These are phyloP conservation scores for Microtus californicus DNA, from an alignment of 2,797 vertebrate genomes.

Conservation along the genomic window DNA sequence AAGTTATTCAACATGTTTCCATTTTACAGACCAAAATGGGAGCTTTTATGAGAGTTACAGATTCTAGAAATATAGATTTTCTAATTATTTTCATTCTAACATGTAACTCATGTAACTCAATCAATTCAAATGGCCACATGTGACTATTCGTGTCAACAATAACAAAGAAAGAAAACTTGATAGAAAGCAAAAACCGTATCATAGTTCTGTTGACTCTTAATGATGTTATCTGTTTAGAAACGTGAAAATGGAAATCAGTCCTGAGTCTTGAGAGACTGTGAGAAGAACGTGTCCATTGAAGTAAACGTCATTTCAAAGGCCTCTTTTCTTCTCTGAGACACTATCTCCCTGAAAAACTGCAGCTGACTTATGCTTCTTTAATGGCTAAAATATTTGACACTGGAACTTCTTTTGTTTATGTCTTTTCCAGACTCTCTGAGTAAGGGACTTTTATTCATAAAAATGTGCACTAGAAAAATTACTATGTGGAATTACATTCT, in stretches of 20 bases:
- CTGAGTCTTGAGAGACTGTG: slow-evolving; percentile 31
- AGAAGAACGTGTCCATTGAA: slow-evolving; percentile 64
- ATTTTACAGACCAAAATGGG: slow-evolving; percentile 46
- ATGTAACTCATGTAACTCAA: not conserved
- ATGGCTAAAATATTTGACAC: slow-evolving; percentile 85
- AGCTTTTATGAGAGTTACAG: slow-evolving; percentile 42
- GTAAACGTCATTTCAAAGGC: slow-evolving; percentile 69
- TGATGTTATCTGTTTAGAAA: slow-evolving; percentile 57
- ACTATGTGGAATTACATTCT: slow-evolving; percentile 79
- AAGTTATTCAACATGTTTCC: slow-evolving; percentile 35
- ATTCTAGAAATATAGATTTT: slow-evolving; percentile 39
- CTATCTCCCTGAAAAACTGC: slow-evolving; percentile 80
- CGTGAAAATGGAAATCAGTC: slow-evolving; percentile 40
- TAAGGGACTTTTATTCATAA: slow-evolving; percentile 83
- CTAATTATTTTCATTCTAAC: not conserved
- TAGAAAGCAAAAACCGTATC: slow-evolving; percentile 35
- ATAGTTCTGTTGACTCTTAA: slow-evolving; percentile 12
- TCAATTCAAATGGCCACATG: slow-evolving; percentile 28
- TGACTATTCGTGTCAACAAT: slow-evolving; percentile 9
- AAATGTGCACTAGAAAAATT: slow-evolving; percentile 79
- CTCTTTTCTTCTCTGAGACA: slow-evolving; percentile 81
- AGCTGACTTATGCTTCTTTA: slow-evolving; percentile 85
- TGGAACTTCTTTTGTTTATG: slow-evolving; percentile 83
- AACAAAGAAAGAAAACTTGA: not conserved
- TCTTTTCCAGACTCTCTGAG: slow-evolving; percentile 78